phyloP scores from a whole-genome alignment of 2,888 invertebrate species.

The Mechanitis mazaeus region DNA sequence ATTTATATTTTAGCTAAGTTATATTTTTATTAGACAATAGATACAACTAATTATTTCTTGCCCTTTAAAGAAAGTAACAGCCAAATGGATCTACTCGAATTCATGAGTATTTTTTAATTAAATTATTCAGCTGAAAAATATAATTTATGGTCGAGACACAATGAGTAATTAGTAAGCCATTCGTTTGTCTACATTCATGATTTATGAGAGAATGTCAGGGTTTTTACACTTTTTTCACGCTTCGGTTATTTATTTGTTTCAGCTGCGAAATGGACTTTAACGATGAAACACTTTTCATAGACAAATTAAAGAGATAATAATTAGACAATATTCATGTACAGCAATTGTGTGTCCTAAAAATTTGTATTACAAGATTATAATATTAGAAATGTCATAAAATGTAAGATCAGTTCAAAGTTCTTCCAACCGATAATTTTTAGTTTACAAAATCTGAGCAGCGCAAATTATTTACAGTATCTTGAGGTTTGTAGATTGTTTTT shows the following conservation, averaged over 20 bases:
- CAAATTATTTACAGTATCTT: too few species aligned
- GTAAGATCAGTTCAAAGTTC: too few species aligned
- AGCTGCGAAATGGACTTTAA: neutral
- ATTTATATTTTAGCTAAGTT: too few species aligned
- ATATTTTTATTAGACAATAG: too few species aligned
- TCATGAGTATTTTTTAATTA: conserved; percentile 3
- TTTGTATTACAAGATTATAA: too few species aligned
- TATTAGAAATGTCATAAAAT: too few species aligned
- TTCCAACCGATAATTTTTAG: too few species aligned
- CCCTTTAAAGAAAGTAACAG: neutral
- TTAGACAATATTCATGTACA: too few species aligned
- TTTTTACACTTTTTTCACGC: conserved; percentile 1
- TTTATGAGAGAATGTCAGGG: conserved; percentile 6
- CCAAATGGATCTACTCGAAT: neutral
- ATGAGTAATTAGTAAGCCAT: conserved; percentile 14
- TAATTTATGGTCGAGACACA: conserved; percentile 20
- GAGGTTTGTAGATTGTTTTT: too few species aligned
- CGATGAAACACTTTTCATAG: neutral
- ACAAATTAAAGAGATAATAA: neutral
- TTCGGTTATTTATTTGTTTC: conserved; percentile 1
- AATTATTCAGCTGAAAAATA: conserved; percentile 13
- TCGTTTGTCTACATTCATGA: conserved; percentile 6
- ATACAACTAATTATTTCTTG: too few species aligned
- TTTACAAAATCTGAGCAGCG: too few species aligned
- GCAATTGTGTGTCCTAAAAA: too few species aligned